These are phyloP conservation scores for Sciaenops ocellatus DNA, from an alignment of 2,797 vertebrate species.

Conservation along the genomic window DNA sequence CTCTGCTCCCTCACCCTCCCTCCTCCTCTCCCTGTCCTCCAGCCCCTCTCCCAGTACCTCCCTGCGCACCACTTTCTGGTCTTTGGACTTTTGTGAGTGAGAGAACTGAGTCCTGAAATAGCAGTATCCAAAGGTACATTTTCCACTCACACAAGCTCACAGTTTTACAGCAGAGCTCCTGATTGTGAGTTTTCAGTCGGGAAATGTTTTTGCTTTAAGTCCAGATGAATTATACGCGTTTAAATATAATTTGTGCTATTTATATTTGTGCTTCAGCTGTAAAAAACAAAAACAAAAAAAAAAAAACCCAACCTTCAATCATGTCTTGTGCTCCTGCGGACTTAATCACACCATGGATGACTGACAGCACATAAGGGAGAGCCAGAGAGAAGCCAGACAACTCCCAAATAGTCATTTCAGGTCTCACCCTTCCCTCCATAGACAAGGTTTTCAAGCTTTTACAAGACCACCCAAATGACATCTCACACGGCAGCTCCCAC, in stretches of 20 bases:
- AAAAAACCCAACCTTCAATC: neutral
- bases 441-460: constrained; percentile 37
- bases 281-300: neutral
- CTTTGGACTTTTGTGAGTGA: constrained; percentile 73
- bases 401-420: constrained; percentile 45
- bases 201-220: constrained; percentile 2
- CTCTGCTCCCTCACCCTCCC: constrained; percentile 53
- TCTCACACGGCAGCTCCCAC: neutral
- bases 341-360: constrained; percentile 19
- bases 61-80: constrained; percentile 64
- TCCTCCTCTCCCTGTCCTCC: constrained; percentile 50
- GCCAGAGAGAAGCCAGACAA: constrained; percentile 29
- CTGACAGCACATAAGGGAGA: constrained; percentile 27
- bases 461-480: constrained; percentile 52
- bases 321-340: neutral
- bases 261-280: constrained; percentile 2
- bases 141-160: neutral
- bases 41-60: constrained; percentile 64
- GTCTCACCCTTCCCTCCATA: constrained; percentile 21
- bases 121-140: constrained; percentile 34
- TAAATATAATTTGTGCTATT: neutral
- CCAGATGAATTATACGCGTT: neutral
- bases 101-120: constrained; percentile 45
- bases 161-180: constrained; percentile 8
- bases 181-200: neutral